Conservation (phyloP, 2,113 vertebrate genomes). For the Sialia sialis region DNA sequence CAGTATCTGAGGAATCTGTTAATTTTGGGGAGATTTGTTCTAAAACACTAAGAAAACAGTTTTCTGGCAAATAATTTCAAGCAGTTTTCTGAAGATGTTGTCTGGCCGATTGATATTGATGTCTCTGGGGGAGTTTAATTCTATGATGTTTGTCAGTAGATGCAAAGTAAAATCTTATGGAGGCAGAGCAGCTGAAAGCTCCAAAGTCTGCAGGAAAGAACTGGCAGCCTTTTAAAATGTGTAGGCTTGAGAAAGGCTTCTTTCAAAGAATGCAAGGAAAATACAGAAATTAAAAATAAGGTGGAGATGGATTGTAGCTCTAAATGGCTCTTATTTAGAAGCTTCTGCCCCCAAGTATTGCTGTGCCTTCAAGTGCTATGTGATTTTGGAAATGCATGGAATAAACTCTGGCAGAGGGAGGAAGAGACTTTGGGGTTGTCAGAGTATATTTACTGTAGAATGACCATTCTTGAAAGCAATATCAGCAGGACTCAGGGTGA, state of each 20-base stretch:
- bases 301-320: neutral
- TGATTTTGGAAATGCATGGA: neutral
- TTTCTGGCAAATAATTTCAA: neutral
- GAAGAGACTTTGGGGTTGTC: conserved; percentile 10
- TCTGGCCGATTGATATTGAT: neutral
- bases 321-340: neutral
- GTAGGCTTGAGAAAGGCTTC: neutral
- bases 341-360: neutral
- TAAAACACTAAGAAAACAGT: neutral
- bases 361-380: neutral
- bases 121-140: neutral
- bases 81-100: neutral
- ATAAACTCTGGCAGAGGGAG: neutral
- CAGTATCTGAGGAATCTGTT: neutral
- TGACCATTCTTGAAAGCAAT: neutral
- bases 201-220: neutral
- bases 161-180: neutral
- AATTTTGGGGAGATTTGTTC: neutral
- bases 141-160: neutral
- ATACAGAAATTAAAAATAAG: neutral
- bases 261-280: neutral
- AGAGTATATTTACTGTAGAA: neutral
- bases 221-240: neutral
- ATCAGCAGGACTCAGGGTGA: neutral
- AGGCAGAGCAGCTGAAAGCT: neutral